Evolutionary conservation across 2,113 vertebrate species (phyloP).

Genomic region (Lepidothrix coronata): DNA sequence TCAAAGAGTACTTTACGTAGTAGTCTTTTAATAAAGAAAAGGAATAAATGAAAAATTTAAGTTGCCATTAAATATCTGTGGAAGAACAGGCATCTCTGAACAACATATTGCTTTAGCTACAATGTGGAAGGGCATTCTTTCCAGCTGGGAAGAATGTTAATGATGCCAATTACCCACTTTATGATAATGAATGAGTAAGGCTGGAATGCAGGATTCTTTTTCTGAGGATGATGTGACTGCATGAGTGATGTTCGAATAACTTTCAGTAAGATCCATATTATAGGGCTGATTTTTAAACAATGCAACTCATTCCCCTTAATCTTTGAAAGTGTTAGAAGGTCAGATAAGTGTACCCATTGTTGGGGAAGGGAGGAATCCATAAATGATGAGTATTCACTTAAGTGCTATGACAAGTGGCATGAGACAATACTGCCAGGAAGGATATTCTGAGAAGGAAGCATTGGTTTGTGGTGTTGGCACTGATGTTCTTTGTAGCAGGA

Average conservation of each 20-base stretch:
- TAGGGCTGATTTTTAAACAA: not conserved
- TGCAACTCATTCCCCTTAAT: not conserved
- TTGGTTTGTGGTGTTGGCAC: not conserved
- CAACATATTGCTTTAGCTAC: not conserved
- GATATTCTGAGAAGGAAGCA: not conserved
- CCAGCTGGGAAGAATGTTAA: not conserved
- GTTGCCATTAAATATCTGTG: not conserved
- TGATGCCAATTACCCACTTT: conserved; percentile 14
- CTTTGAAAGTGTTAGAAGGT: not conserved
- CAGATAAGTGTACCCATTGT: not conserved
- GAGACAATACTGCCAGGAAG: not conserved
- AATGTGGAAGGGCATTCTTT: not conserved
- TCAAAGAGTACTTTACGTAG: not conserved
- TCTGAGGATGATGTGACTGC: not conserved
- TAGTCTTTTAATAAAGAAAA: not conserved
- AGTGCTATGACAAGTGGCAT: not conserved
- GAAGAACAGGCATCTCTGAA: not conserved
- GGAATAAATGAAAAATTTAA: not conserved
- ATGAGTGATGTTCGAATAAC: not conserved
- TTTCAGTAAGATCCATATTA: not conserved
- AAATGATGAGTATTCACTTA: not conserved
- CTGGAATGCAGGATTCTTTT: not conserved
- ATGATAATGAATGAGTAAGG: not conserved
- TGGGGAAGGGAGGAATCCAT: not conserved
- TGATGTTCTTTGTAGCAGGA: not conserved